Base-by-base conservation (phyloP, 2,113 vertebrate species). In the Pao palembangensis region DNA sequence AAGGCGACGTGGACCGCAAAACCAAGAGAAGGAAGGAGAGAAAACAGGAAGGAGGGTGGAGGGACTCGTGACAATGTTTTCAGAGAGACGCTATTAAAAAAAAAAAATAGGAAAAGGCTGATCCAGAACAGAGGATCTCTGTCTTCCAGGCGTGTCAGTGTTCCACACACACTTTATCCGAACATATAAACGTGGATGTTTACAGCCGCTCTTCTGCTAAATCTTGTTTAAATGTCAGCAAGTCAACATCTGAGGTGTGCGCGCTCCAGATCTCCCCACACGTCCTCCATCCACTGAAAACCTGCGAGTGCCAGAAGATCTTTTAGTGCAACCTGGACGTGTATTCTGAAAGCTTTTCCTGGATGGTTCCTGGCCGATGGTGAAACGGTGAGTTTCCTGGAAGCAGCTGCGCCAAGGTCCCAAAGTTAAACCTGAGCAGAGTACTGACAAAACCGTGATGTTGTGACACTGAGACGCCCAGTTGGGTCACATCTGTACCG, bases 381-480 rank as follows among this genome's bases (percentile, higher is more conserved):
- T 85, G 77, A 65, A 69, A 80, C 67, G 71, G 88, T 91, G 69
- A 84, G 87, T 89, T 42, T 66, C 41, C 16, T 47, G 12, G 16
- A 46, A 8, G 17, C 25, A 14, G n/a, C 17, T 51, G 52, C 16
- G 43, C 1, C 41, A 42, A 2, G 13, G n/a, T 23, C 3, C 41
- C 41, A 2, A 44, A 44, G 43, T 44, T 16, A 3, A 5, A 14
- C n/a, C 12, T 8, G 2, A 25, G 16, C 23, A 50, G 28, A 11
- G 10, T 43, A 13, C 4, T 14, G 51, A 10, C 11, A 20, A 8
- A 41, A 8, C 49, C 38, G 60, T n/a, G 41, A 55, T 12, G 34
- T 23, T 23, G 21, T 23, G 28, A 31, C 28, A 6, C 28, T 6
- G 28, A 31, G 28, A 31, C 28, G 28, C 8, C 28, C 3, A 3